These are phyloP conservation scores for Scaptomyza montana DNA, from an alignment of 1,140 invertebrate genomes.

Conservation along the genomic window DNA sequence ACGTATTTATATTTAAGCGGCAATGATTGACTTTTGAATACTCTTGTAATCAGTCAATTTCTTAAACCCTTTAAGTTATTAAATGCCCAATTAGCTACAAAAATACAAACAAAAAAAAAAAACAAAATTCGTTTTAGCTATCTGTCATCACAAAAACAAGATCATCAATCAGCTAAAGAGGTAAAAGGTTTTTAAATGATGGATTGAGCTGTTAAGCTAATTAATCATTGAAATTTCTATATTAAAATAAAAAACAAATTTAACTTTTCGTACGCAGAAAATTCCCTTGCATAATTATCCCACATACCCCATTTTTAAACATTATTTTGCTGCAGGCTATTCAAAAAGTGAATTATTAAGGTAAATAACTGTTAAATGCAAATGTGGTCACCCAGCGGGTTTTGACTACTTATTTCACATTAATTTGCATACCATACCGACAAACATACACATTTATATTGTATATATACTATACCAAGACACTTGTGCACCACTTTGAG, in stretches of 20 bases:
- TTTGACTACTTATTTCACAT: conserved; percentile 23
- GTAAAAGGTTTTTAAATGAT: too few species aligned
- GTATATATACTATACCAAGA: background rate
- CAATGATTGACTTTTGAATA: background rate
- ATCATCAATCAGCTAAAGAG: too few species aligned
- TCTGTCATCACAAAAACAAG: too few species aligned
- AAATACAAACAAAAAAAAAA: too few species aligned
- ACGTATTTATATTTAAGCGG: background rate
- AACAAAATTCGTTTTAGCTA: too few species aligned
- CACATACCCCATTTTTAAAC: background rate
- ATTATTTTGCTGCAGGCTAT: background rate
- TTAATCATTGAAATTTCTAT: too few species aligned
- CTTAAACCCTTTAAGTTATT: too few species aligned
- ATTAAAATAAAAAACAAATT: too few species aligned
- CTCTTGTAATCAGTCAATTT: background rate
- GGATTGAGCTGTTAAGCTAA: too few species aligned
- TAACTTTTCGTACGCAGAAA: too few species aligned
- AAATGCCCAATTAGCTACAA: too few species aligned
- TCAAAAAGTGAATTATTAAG: conserved; percentile 1
- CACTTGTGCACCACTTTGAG: background rate
- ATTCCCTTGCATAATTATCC: background rate
- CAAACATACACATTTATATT: background rate
- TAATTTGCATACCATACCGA: conserved; percentile 5
- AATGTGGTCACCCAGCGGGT: conserved; percentile 30
- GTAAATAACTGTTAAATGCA: conserved; percentile 42